phyloP scores from a whole-genome alignment of 2,888 invertebrate species.

The Drosophila nr. fundita region DNA sequence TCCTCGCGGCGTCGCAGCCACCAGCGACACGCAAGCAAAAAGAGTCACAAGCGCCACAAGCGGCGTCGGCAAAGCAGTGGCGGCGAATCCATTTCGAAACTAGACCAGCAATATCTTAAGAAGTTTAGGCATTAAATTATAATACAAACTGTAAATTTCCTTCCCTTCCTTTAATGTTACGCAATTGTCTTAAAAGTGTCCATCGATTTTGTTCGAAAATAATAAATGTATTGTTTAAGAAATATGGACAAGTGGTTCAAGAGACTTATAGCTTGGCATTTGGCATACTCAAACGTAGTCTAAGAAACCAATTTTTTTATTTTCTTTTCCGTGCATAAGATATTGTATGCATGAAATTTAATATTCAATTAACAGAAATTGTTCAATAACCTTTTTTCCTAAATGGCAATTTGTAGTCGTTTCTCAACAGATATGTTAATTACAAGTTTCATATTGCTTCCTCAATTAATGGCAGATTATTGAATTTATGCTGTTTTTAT shows the following conservation, averaged over 20 bases:
- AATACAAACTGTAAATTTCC: constrained; percentile 33
- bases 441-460: neutral
- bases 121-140: constrained; percentile 25
- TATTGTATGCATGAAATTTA: neutral
- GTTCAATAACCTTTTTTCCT: neutral
- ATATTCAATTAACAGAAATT: neutral
- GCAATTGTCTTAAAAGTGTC: constrained; percentile 23
- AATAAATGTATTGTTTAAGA: constrained; percentile 37
- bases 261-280: neutral
- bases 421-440: neutral
- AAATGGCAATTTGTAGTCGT: neutral
- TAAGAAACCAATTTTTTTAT: neutral
- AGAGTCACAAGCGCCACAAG: constrained; percentile 68
- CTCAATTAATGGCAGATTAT: neutral
- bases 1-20: constrained; percentile 21
- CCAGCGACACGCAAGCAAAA: constrained; percentile 49
- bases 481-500: neutral
- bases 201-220: constrained; percentile 10
- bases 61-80: constrained; percentile 60
- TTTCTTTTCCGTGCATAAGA: neutral
- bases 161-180: constrained; percentile 35
- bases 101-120: constrained; percentile 19
- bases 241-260: neutral
- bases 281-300: neutral
- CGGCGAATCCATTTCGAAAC: constrained; percentile 43